A percentile compares a stretch with the other conserved stretches of the same genome.
phyloP scores from a whole-genome alignment of 2,888 invertebrate species.

The Apocheima hispidaria region DNA sequence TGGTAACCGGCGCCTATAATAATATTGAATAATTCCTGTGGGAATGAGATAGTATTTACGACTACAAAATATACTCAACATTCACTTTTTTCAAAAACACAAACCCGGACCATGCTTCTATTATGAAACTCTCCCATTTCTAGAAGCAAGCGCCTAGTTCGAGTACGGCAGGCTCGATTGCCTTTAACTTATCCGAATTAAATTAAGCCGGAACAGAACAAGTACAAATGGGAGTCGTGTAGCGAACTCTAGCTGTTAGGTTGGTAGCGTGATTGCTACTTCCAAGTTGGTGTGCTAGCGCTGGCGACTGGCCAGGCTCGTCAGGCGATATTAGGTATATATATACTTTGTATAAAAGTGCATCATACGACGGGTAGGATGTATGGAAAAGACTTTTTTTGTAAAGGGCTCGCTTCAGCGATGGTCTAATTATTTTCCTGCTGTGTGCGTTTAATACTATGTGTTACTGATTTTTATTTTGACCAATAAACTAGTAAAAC shows the following conservation, averaged over 20 bases:
- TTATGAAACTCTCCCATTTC: constrained; percentile 5
- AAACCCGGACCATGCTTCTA: background rate
- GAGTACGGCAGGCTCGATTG: background rate
- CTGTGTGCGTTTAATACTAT: no score
- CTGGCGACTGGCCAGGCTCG: constrained; percentile 6
- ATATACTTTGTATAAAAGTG: background rate
- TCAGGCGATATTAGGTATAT: background rate
- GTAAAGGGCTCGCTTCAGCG: no score
- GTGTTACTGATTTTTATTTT: no score
- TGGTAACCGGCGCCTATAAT: no score
- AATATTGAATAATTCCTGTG: no score
- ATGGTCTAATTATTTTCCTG: no score
- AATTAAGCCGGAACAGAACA: constrained; percentile 11
- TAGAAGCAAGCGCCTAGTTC: constrained; percentile 5
- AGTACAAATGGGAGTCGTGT: constrained; percentile 5
- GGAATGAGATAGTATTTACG: no score
- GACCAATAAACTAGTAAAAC: no score
- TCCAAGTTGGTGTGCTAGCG: background rate
- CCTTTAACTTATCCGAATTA: constrained; percentile 10
- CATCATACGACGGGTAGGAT: background rate
- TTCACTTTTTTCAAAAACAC: background rate
- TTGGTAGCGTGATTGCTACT: constrained; percentile 12
- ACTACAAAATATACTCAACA: background rate
- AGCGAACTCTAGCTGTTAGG: constrained; percentile 2
- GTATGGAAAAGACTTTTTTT: no score